phyloP scores from a whole-genome alignment of 2,113 vertebrate species.

The Onychostoma macrolepis region DNA sequence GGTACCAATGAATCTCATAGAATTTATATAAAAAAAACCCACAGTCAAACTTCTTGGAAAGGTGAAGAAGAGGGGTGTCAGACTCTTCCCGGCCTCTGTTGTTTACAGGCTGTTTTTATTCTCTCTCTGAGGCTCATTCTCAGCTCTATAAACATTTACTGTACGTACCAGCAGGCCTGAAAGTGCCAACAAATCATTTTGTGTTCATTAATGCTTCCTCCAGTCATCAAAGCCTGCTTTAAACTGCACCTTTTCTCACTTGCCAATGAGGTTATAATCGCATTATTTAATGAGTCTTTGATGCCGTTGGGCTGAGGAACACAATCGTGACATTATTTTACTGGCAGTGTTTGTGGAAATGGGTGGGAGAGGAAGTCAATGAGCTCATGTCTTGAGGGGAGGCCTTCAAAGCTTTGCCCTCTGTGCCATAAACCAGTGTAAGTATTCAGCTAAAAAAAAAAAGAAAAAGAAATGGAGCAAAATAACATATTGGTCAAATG shows the following conservation, averaged over 20 bases:
- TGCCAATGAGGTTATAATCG: constrained; percentile 1
- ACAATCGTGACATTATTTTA: constrained; percentile 7
- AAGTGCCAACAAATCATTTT: constrained; percentile 40
- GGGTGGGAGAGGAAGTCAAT: constrained; percentile 40
- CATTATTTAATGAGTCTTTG: constrained; percentile 51
- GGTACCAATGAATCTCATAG: too few relatives aligned
- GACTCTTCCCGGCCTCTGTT: not conserved
- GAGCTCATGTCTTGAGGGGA: constrained; percentile 37
- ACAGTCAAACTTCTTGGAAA: not conserved
- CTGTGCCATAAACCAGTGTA: not conserved
- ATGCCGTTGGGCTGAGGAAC: constrained; percentile 2
- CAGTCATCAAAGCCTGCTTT: constrained; percentile 37
- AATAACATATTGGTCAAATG: constrained; percentile 1
- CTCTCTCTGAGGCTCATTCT: constrained; percentile 42
- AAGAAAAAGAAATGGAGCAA: not conserved
- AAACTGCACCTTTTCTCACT: not conserved
- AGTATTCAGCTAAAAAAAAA: not conserved
- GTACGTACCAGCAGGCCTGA: constrained; percentile 43
- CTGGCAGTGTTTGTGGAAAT: constrained; percentile 32
- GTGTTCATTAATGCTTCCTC: constrained; percentile 38
- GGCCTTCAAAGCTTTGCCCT: constrained; percentile 9
- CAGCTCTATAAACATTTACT: constrained; percentile 62
- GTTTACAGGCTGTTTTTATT: constrained; percentile 27
- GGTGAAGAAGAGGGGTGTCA: not conserved
- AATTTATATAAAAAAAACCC: too few relatives aligned